Base-by-base conservation (phyloP, 2,888 invertebrate genomes). In the Incurvaria masculella region DNA sequence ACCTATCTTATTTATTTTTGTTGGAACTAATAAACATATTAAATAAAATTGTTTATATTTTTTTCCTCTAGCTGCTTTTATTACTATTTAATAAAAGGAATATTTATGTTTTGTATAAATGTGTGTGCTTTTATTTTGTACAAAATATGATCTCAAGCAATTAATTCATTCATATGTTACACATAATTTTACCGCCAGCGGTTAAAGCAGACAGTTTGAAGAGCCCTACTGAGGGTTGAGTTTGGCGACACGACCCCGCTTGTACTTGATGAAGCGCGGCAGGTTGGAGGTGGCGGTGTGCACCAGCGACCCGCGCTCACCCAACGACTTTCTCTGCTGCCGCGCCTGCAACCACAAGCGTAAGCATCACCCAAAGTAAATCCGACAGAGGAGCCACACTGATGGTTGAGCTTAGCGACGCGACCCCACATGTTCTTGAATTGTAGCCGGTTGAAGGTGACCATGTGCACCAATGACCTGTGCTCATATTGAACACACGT, bases 251-350 rank as follows among this genome's bases (percentile, higher is more conserved):
- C 76, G 71, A 49, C 66, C 66, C 52, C 64, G 76, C 63, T 86
- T 88, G 64, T 90, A 90, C 57, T 84, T 84, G 49, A 88, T 84
- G 65, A 90, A 90, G 56, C 88, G 80, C 3, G 81, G 75, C 53
- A 90, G 69, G 64, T 91, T 91, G 2, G 82, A 79, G 47, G 80
- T 80, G 1, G 85, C 88, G 4, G 89, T 89, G 46, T 81, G 80
- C 2, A 90, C 84, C n/a, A 89, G 78, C 1, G 84, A 82, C 57
- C 81, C 81, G 57, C 88, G 84, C 58, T 87, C 86, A 50, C 84
- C 86, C 1, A 88, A 75, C 2, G 79, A 79, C 54, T 81, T 82
- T 58, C 81, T 83, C 59, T 88, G 85, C 55, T 82, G 81, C 21
- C 83, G 78, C 40, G 85, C 75, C 88, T 88, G 68, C 47, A 72